Evolutionary conservation across 2,888 invertebrate genomes (phyloP), one percentile per base, ranked within the genome.

Genomic region (Acheta domesticus): DNA sequence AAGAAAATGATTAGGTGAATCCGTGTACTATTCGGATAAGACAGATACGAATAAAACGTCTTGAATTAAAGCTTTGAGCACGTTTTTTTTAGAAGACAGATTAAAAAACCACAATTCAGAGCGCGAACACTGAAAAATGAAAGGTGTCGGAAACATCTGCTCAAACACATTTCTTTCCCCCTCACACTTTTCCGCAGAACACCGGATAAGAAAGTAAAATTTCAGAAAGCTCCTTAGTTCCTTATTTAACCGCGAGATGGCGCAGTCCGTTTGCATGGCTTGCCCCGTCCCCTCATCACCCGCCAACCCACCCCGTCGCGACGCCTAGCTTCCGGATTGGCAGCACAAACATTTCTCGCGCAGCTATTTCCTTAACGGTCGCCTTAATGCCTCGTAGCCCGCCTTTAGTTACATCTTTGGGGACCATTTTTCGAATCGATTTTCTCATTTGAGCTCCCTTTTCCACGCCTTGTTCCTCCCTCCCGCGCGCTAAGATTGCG

Each of bases 331-430:
- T 62, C 62, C 62, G 62, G 62, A 62, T 62, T 62, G 62, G 62
- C 62, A 62, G 62, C 62, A n/a, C 62, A 62, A 62, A 62, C 62
- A 62, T 62, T 62, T 62, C 62, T n/a, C 62, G 62, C 62, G 62
- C 62, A 3, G 62, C 62, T 62, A 62, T 62, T 62, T 62, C 62
- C 62, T 62, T 62, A 62, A 62, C 62, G 14, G 62, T 16, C 14
- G n/a, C 62, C 62, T 62, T 62, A 62, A 62, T 62, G 62, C 62
- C n/a, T 62, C 62, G 62, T 62, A 62, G 16, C 62, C 62, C 62
- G 62, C 62, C 14, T 62, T 62, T 62, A 62, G 62, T 62, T 62
- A 62, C 62, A 62, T 62, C 62, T 62, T 62, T 62, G 16, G 62
- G n/a, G 62, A 62, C 62, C 62, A 62, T 62, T 62, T 62, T 62